A percentile compares a stretch with the other conserved stretches of the same genome.
Conservation (phyloP, 2,113 vertebrate genomes). For the Pagrus major region DNA sequence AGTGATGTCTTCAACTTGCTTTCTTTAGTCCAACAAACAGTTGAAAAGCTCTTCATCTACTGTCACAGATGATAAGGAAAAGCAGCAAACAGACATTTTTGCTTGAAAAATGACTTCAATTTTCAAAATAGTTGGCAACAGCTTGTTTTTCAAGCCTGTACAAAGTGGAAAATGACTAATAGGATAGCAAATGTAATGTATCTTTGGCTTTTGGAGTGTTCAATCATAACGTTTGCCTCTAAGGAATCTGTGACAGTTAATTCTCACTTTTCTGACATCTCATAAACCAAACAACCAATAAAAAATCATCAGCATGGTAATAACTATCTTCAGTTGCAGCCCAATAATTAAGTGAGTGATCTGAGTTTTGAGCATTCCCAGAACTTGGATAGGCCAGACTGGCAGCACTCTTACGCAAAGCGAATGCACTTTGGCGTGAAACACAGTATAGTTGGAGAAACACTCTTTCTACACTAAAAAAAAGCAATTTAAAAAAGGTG, state of each 20-base stretch:
- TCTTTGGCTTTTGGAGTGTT: background rate
- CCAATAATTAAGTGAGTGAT: background rate
- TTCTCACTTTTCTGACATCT: background rate
- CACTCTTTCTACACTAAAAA: background rate
- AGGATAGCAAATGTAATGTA: background rate
- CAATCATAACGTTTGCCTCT: background rate
- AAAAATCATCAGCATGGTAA: background rate
- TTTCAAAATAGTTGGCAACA: too few species aligned
- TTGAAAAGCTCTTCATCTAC: too few species aligned
- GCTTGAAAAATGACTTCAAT: too few species aligned
- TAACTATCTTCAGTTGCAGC: background rate
- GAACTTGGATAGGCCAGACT: background rate
- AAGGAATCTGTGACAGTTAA: background rate
- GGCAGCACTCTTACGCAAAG: background rate
- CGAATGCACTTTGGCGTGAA: background rate
- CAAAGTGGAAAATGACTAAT: background rate
- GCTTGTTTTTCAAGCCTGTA: background rate
- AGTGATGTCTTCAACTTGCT: too few species aligned
- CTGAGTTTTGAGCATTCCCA: background rate
- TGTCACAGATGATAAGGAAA: too few species aligned
- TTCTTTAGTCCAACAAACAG: too few species aligned
- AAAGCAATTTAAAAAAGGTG: background rate
- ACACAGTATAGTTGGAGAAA: background rate
- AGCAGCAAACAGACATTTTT: too few species aligned
- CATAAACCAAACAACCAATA: background rate